Percentiles rank a stretch among this genome's conserved stretches.
Evolutionary conservation across 2,888 invertebrate genomes (phyloP).

Genomic region (Eupithecia subfuscata): DNA sequence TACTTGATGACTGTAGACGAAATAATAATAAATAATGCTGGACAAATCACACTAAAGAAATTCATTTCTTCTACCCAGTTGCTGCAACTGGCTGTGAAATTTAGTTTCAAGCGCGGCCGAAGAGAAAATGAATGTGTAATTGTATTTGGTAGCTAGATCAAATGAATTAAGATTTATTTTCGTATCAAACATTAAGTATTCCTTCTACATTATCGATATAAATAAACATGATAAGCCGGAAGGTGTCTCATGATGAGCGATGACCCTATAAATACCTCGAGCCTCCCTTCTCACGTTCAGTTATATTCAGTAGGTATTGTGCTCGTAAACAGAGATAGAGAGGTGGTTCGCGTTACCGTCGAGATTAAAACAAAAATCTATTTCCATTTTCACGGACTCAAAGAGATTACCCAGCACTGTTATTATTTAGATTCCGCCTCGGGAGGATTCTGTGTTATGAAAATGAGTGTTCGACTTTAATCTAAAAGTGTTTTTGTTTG

Average conservation of each 20-base stretch:
- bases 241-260: neutral
- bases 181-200: neutral
- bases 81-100: neutral
- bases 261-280: neutral
- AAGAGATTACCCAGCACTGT: slow-evolving; percentile 19
- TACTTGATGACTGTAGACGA: neutral
- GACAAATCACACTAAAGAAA: neutral
- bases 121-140: neutral
- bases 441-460: slow-evolving; percentile 7
- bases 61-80: neutral
- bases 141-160: neutral
- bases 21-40: neutral
- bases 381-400: slow-evolving; percentile 14
- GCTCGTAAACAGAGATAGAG: neutral
- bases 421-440: slow-evolving; percentile 20
- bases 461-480: slow-evolving; percentile 20
- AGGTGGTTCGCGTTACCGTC: neutral
- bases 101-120: neutral
- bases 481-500: slow-evolving; percentile 22
- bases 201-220: neutral
- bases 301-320: neutral
- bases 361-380: slow-evolving; percentile 6
- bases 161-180: neutral
- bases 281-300: neutral
- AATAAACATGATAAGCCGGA: neutral